These are phyloP conservation scores for Psilopsiagon aymara DNA, from an alignment of 2,113 vertebrate genomes.

Conservation along the genomic window DNA sequence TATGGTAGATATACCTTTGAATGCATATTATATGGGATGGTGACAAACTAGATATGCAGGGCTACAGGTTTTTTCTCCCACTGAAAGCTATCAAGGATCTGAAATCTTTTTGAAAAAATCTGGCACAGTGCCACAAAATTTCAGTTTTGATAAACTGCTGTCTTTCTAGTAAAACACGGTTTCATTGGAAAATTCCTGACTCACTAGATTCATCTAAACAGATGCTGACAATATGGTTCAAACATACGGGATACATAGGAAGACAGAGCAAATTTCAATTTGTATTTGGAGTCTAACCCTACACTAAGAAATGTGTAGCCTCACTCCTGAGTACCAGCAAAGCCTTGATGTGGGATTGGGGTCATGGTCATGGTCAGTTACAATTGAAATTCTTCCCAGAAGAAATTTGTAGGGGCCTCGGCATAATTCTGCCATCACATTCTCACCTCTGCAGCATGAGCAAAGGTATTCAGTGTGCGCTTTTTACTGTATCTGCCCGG, in stretches of 20 bases:
- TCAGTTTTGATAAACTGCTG: slow-evolving; percentile 43
- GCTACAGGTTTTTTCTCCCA: background rate
- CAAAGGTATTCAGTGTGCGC: rapidly evolving
- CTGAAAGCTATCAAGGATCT: background rate
- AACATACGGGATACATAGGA: background rate
- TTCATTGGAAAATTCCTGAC: slow-evolving; percentile 34
- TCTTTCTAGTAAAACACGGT: slow-evolving; percentile 30
- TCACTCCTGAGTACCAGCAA: background rate
- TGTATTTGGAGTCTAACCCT: slow-evolving; percentile 36
- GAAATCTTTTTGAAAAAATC: background rate
- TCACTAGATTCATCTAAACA: slow-evolving; percentile 31
- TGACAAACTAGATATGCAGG: background rate
- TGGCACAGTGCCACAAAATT: background rate
- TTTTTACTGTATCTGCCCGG: background rate
- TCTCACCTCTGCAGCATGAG: background rate
- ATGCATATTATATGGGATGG: background rate
- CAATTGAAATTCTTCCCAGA: background rate
- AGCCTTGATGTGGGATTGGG: slow-evolving; percentile 46
- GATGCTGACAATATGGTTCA: slow-evolving; percentile 58
- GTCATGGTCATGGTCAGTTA: slow-evolving; percentile 39
- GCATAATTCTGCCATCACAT: slow-evolving; percentile 58
- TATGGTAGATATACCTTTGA: background rate
- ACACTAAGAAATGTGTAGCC: slow-evolving; percentile 7
- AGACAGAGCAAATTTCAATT: slow-evolving; percentile 55
- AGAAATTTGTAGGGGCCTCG: background rate